Conservation (phyloP, 2,113 vertebrate genomes). For the Zosterops pallidus region DNA sequence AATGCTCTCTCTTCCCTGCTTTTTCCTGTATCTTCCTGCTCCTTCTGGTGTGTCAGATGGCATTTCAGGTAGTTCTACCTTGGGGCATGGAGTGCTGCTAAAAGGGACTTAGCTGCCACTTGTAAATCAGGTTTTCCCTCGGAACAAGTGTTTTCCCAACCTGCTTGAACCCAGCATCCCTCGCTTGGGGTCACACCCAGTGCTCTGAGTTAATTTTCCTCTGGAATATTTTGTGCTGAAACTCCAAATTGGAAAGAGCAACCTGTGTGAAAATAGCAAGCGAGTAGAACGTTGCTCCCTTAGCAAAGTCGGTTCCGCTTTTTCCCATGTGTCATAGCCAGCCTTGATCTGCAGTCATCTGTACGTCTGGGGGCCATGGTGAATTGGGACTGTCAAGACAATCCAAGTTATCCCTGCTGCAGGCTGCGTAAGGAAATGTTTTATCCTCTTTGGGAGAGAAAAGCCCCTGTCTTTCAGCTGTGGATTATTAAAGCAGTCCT, state of each 20-base stretch:
- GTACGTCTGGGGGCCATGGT: slow-evolving; percentile 61
- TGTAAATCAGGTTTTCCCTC: background rate
- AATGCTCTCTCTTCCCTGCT: background rate
- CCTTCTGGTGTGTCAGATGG: slow-evolving; percentile 11
- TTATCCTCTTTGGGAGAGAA: slow-evolving; percentile 76
- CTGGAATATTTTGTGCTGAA: background rate
- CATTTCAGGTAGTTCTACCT: background rate
- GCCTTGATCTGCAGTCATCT: slow-evolving; percentile 65
- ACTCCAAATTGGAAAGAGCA: slow-evolving; percentile 36
- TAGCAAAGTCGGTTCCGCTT: slow-evolving; percentile 54
- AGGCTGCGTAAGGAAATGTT: slow-evolving; percentile 72
- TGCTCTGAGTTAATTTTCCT: background rate
- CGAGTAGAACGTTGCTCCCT: slow-evolving; percentile 25
- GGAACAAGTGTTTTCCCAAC: background rate
- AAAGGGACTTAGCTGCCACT: background rate
- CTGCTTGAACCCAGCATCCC: background rate
- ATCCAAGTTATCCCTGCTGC: slow-evolving; percentile 77
- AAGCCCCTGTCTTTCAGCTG: slow-evolving; percentile 73
- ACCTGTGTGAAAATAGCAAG: slow-evolving; percentile 44
- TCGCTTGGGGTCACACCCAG: background rate
- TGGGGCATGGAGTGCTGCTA: background rate
- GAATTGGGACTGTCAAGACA: slow-evolving; percentile 72
- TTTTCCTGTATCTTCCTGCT: slow-evolving; percentile 1
- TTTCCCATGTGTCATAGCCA: slow-evolving; percentile 59
- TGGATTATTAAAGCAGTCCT: slow-evolving; percentile 75